These are phyloP conservation scores for Aurelia aurita DNA, from an alignment of 30 jellyfish, hydroid and myxozoan species.

Conservation along the genomic window DNA sequence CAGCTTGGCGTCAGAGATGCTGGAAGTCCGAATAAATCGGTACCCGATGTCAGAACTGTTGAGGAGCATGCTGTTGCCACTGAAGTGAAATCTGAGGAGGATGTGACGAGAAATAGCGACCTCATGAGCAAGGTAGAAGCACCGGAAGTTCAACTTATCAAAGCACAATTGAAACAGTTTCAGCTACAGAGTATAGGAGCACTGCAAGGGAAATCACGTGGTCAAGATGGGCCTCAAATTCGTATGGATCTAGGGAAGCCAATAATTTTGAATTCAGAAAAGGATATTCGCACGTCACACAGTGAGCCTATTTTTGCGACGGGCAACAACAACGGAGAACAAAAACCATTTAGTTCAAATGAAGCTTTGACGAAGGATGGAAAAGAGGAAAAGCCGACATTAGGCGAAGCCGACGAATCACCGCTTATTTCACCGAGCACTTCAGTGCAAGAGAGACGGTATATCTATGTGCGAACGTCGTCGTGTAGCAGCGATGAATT, in stretches of 20 bases:
- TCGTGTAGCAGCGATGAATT: constrained; percentile 94
- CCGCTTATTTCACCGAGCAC: constrained; percentile 88
- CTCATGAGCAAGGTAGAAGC: not conserved
- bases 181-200: not conserved
- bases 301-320: constrained; percentile 33
- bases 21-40: constrained; percentile 53
- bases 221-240: not conserved
- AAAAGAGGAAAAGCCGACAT: constrained; percentile 41
- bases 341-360: not conserved
- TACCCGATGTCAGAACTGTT: constrained; percentile 47
- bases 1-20: constrained; percentile 10
- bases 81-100: not conserved
- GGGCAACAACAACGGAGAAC: not conserved
- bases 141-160: not conserved
- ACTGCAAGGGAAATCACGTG: not conserved
- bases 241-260: constrained; percentile 42
- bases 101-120: not conserved
- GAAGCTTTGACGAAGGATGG: not conserved
- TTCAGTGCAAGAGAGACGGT: constrained; percentile 63
- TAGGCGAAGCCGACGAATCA: constrained; percentile 76
- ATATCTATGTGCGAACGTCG: constrained; percentile 86
- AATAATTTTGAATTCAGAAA: constrained; percentile 32
- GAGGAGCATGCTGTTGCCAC: constrained; percentile 1
- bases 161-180: not conserved
- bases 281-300: constrained; percentile 24